phyloP scores from a whole-genome alignment of 2,888 invertebrate species.

The Eretmocerus hayati region DNA sequence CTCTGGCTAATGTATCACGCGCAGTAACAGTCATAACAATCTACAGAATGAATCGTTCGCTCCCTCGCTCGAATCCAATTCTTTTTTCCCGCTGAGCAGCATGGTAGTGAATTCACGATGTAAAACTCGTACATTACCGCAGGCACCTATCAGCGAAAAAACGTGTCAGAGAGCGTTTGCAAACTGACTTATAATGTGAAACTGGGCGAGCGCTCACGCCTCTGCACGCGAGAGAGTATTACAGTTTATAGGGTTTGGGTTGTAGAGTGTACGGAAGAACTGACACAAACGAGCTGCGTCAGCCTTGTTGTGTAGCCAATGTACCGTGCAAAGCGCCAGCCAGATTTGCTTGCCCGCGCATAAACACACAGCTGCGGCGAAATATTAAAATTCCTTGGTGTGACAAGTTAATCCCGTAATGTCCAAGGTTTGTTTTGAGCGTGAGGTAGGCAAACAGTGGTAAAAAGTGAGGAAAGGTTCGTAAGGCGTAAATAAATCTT shows the following conservation, averaged over 20 bases:
- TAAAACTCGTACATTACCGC: neutral
- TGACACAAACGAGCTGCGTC: neutral
- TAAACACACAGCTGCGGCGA: neutral
- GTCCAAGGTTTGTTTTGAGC: conserved; percentile 23
- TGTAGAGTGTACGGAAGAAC: no score
- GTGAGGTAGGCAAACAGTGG: conserved; percentile 14
- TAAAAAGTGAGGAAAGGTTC: neutral
- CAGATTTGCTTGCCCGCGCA: neutral
- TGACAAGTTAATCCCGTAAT: conserved; percentile 40
- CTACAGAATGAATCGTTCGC: no score
- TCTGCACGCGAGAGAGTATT: no score
- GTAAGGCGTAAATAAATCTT: no score
- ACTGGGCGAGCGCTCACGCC: neutral
- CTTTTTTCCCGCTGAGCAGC: no score
- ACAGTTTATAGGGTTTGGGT: no score
- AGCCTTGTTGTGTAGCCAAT: neutral
- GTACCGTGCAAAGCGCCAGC: neutral
- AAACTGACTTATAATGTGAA: neutral
- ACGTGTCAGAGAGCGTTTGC: neutral
- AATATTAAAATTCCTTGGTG: conserved; percentile 35
- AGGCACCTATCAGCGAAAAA: neutral
- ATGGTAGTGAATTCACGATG: neutral
- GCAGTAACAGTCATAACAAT: no score
- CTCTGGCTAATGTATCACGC: no score
- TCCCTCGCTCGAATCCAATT: no score